Percentiles rank a stretch among this genome's conserved stretches.
phyloP scores from a whole-genome alignment of 2,797 vertebrate species.

The Helostoma temminkii region DNA sequence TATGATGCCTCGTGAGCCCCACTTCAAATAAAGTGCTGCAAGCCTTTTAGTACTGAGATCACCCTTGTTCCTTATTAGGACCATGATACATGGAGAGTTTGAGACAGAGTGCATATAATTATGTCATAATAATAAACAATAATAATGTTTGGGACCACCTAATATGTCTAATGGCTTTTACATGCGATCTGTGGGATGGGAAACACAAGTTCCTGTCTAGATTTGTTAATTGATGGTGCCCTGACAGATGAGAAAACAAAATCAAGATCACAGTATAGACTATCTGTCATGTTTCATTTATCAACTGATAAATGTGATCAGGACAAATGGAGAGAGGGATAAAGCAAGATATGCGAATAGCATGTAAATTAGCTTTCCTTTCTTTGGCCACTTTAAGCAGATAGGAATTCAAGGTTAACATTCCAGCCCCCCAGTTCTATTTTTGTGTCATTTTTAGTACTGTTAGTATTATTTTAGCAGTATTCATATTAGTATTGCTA shows the following conservation, averaged over 20 bases:
- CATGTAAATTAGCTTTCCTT: background rate
- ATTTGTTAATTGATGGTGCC: conserved; percentile 4
- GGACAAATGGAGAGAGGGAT: background rate
- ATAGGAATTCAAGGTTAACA: conserved; percentile 12
- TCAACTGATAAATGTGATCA: conserved; percentile 12
- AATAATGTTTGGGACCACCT: too few species aligned
- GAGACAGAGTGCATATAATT: conserved; percentile 16
- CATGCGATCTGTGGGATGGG: conserved; percentile 73
- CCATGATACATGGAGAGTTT: conserved; percentile 1
- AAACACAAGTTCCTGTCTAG: conserved; percentile 46
- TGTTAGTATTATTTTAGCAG: background rate
- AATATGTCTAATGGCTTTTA: conserved; percentile 70
- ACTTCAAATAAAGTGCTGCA: conserved; percentile 24
- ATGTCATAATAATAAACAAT: too few species aligned
- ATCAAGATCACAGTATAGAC: background rate
- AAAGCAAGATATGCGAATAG: background rate
- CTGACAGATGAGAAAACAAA: conserved; percentile 6
- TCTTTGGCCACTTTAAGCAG: background rate
- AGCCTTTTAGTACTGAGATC: conserved; percentile 9
- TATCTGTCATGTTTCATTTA: conserved; percentile 13
- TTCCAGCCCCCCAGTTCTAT: background rate
- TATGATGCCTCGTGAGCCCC: conserved; percentile 18
- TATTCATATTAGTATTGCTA: background rate
- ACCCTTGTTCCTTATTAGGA: conserved; percentile 18
- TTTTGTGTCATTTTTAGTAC: background rate